Conservation (phyloP, 2,797 vertebrate genomes). For the Betta splendens region DNA sequence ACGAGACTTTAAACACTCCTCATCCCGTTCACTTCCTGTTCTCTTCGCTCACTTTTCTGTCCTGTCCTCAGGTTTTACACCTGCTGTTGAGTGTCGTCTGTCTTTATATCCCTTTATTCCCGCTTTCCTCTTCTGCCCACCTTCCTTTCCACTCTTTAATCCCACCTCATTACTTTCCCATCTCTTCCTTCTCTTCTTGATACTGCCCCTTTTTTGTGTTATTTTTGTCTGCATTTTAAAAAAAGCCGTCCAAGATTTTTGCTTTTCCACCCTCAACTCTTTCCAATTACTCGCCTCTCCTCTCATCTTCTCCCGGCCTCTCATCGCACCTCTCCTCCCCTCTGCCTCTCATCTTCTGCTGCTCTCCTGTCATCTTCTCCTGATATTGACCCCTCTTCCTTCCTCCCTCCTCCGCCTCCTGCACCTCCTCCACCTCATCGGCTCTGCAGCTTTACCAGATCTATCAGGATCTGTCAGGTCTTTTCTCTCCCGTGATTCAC, state of each 20-base stretch:
- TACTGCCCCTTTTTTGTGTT: neutral
- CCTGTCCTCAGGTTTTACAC: neutral
- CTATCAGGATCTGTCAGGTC: slow-evolving; percentile 40
- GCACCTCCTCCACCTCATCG: neutral
- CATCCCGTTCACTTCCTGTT: neutral
- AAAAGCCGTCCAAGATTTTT: slow-evolving; percentile 1
- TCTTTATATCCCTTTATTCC: neutral
- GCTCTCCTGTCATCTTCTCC: slow-evolving; percentile 4
- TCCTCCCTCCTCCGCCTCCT: neutral
- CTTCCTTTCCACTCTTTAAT: neutral
- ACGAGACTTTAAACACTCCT: neutral
- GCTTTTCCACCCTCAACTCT: neutral
- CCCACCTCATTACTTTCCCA: neutral
- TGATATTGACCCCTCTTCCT: slow-evolving; percentile 14
- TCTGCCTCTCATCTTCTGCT: neutral
- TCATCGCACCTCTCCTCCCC: neutral
- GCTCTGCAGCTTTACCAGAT: slow-evolving; percentile 30
- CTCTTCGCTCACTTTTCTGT: neutral
- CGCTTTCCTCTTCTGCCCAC: neutral
- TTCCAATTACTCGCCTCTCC: neutral
- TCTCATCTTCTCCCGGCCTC: neutral
- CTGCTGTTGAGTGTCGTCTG: neutral
- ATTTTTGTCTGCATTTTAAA: slow-evolving; percentile 5
- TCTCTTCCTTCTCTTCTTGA: neutral
- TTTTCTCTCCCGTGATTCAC: slow-evolving; percentile 31